Evolutionary conservation across 2,797 vertebrate genomes (phyloP).

Genomic region (Tragelaphus eurycerus): DNA sequence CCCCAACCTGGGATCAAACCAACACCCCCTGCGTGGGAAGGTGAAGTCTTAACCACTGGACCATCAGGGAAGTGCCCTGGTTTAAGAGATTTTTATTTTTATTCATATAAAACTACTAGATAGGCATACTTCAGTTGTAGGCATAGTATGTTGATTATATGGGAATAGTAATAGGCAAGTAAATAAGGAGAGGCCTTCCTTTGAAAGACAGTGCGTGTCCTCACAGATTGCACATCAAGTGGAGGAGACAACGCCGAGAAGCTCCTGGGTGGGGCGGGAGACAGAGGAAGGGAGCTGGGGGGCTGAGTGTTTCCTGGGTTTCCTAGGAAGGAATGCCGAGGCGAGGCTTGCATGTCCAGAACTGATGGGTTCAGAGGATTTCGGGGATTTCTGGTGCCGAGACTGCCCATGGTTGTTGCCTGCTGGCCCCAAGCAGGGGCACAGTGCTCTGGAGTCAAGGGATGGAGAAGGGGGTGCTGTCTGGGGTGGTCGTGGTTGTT

Average conservation of each 20-base stretch:
- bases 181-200: background rate
- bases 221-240: fast-evolving
- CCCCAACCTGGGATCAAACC: background rate
- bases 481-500: background rate
- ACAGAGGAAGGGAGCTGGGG: fast-evolving
- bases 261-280: background rate
- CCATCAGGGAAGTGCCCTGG: background rate
- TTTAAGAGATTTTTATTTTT: background rate
- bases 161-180: background rate
- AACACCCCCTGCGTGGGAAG: background rate
- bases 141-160: background rate
- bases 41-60: background rate
- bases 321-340: fast-evolving
- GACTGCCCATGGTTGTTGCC: background rate
- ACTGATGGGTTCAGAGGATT: fast-evolving
- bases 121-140: background rate
- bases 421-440: too few relatives aligned
- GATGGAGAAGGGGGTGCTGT: background rate
- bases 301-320: fast-evolving
- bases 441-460: background rate
- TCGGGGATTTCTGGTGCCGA: fast-evolving
- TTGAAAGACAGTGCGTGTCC: background rate
- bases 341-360: fast-evolving
- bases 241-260: fast-evolving
- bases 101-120: background rate